A percentile compares a stretch with the other conserved stretches of the same genome.
phyloP scores from a whole-genome alignment of 2,113 vertebrate genomes.

The Neodontobutis hainanensis region DNA sequence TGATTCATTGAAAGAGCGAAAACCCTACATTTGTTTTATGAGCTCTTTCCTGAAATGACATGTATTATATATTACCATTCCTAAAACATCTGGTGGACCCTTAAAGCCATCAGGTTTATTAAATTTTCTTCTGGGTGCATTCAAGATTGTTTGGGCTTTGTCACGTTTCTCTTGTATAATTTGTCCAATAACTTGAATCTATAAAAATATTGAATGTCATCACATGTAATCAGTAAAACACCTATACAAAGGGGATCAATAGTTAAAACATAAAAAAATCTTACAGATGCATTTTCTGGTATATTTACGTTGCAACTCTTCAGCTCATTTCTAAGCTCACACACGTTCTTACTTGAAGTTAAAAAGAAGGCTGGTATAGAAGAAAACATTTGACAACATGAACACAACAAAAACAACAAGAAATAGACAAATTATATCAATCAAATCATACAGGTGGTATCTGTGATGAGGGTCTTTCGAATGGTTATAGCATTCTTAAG shows the following conservation, averaged over 20 bases:
- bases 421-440: not conserved
- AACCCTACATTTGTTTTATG: no score
- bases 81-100: constrained; percentile 84
- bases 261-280: constrained; percentile 1
- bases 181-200: constrained; percentile 78
- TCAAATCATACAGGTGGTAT: constrained; percentile 77
- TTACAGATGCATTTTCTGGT: constrained; percentile 71
- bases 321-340: constrained; percentile 73
- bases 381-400: not conserved
- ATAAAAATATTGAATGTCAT: constrained; percentile 15
- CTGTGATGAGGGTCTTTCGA: constrained; percentile 66
- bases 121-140: constrained; percentile 80
- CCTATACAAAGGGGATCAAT: not conserved
- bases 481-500: not conserved
- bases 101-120: constrained; percentile 78
- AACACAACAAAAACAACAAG: not conserved
- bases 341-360: constrained; percentile 75
- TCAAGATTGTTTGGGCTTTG: constrained; percentile 72
- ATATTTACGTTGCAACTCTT: constrained; percentile 69
- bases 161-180: constrained; percentile 72
- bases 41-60: no score
- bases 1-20: no score
- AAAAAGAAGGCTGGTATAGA: constrained; percentile 62
- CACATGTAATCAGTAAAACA: not conserved
- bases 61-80: constrained; percentile 80